Evolutionary conservation across 2,797 vertebrate species (phyloP), one percentile per base, ranked within the genome.

Genomic region (Aeoliscus strigatus): DNA sequence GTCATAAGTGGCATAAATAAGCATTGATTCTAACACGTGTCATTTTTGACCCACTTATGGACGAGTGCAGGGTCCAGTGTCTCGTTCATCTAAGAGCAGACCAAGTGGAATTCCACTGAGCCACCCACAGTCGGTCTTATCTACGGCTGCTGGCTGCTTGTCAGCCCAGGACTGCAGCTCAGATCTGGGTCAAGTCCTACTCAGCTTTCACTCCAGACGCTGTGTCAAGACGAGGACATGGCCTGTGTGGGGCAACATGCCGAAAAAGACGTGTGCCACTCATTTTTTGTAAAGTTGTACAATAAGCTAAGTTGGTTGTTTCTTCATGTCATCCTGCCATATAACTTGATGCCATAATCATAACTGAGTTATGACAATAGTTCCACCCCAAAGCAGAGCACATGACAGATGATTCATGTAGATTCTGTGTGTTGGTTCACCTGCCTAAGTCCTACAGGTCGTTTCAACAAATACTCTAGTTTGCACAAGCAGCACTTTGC

Each of bases 91-190:
- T n/a, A n/a, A n/a, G n/a, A n/a, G n/a, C n/a, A n/a, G n/a, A n/a
- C n/a, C n/a, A n/a, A n/a, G n/a, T n/a, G n/a, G 3, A 21, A 21
- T 21, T 7, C n/a, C 27, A 37, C 18, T 14, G 4, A 35, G 14
- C 8, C 16, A 8, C 7, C 14, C 24, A 17, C 48, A 43, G 46
- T 37, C 9, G 0, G 12, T 57, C 49, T 68, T 41, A 66, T 70
- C 56, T 26, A 1, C 14, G 8, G 8, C 29, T 37, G 48, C 8
- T 5, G 14, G 30, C 13, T 16, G n/a, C 30, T 72, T 68, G 66
- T 75, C 69, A 39, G 28, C 6, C n/a, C 0, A 23, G 13, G 14
- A 26, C 1, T 7, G 18, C 30, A 3, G 38, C 9, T 12, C 45
- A 50, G 27, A 39, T 27, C 34, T 10, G 35, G 40, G 51, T 60